Evolutionary conservation across 2,797 vertebrate genomes (phyloP).

Genomic region (Cichlasoma orientale): DNA sequence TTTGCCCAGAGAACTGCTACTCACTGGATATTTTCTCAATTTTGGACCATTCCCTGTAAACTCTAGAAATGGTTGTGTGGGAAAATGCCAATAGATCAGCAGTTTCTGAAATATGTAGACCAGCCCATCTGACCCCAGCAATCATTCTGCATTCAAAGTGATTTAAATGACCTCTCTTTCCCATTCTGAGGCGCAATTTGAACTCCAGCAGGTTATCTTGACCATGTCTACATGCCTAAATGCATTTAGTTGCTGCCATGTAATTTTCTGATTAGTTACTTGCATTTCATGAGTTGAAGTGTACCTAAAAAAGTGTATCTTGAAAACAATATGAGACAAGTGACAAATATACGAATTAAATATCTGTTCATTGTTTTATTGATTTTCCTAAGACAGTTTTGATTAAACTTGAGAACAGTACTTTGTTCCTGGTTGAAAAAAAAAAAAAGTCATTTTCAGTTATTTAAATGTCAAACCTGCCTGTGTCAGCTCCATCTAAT

Average conservation of each 20-base stretch:
- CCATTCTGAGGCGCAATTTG: not conserved
- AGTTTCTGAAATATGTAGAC: not conserved
- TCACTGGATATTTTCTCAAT: not conserved
- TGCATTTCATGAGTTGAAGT: not conserved
- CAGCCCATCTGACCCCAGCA: not conserved
- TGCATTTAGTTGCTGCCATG: not conserved
- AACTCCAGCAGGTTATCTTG: not conserved
- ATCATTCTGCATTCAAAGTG: not conserved
- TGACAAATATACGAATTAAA: not conserved
- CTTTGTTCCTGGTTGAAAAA: not conserved
- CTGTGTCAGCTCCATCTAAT: slow-evolving; percentile 25
- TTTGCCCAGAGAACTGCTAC: not conserved
- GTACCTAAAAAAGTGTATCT: not conserved
- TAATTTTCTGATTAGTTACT: too few species aligned
- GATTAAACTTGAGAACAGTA: not conserved
- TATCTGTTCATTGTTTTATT: not conserved
- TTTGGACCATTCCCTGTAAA: not conserved
- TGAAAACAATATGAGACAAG: not conserved
- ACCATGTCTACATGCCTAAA: not conserved
- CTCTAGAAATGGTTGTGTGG: not conserved
- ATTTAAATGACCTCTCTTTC: not conserved
- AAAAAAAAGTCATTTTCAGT: not conserved
- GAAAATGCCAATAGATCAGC: not conserved
- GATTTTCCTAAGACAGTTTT: slow-evolving; percentile 10
- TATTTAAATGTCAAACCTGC: slow-evolving; percentile 61